These are phyloP conservation scores for Myathropa florea DNA, from an alignment of 2,888 invertebrate genomes.

Conservation along the genomic window DNA sequence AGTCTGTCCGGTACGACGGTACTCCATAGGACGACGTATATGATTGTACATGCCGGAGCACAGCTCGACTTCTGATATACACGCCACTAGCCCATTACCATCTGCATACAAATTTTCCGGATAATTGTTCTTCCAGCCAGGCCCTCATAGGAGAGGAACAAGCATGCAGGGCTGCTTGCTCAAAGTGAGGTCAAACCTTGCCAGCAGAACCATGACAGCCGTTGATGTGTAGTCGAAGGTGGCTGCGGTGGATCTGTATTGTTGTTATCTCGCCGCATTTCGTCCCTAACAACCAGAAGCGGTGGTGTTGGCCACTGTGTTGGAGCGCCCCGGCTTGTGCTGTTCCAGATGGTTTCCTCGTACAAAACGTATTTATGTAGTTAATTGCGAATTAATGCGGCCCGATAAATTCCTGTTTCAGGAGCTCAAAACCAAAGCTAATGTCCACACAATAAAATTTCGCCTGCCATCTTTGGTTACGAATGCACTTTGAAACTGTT, in stretches of 20 bases:
- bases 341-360: not conserved
- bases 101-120: constrained; percentile 50
- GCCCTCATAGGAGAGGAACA: not conserved
- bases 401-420: constrained; percentile 62
- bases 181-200: constrained; percentile 20
- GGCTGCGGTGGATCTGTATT: constrained; percentile 34
- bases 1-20: too few relatives aligned
- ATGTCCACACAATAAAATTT: constrained; percentile 57
- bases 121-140: constrained; percentile 54
- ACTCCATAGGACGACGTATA: not conserved
- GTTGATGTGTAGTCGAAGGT: constrained; percentile 23
- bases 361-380: constrained; percentile 65
- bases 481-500: constrained; percentile 7
- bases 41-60: not conserved
- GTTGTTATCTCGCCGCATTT: constrained; percentile 18
- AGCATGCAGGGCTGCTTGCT: not conserved
- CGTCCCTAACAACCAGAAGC: constrained; percentile 13
- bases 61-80: constrained; percentile 26
- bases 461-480: constrained; percentile 26
- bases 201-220: constrained; percentile 22
- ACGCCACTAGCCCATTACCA: constrained; percentile 21
- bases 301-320: not conserved
- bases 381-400: constrained; percentile 69
- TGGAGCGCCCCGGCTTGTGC: not conserved
- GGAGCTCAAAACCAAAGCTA: constrained; percentile 36